Percentiles rank a stretch among this genome's conserved stretches.
Evolutionary conservation across 2,797 vertebrate species (phyloP).

Genomic region (Benthosema pterotum): DNA sequence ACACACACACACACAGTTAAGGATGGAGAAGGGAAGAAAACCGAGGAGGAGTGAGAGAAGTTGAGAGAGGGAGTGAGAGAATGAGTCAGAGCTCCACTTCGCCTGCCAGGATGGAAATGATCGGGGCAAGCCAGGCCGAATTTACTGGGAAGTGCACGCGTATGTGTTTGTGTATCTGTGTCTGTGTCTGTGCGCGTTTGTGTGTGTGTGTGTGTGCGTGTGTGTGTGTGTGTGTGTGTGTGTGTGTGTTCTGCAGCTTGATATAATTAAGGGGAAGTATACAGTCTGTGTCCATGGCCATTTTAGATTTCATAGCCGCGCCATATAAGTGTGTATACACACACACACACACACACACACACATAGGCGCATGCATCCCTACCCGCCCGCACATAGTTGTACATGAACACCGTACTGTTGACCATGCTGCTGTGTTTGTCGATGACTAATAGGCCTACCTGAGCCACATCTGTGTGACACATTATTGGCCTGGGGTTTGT

Average conservation of each 20-base stretch:
- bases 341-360: conserved; percentile 14
- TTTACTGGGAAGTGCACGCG: conserved; percentile 37
- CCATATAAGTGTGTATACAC: conserved; percentile 35
- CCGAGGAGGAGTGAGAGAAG: conserved; percentile 1
- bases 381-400: neutral
- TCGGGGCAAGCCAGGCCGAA: conserved; percentile 55
- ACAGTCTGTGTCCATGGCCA: conserved; percentile 44
- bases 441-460: neutral
- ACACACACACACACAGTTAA: neutral
- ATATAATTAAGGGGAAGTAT: conserved; percentile 70
- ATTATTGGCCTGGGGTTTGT: conserved; percentile 44
- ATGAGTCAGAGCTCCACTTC: conserved; percentile 69
- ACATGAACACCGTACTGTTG: neutral
- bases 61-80: conserved; percentile 28
- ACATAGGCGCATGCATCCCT: conserved; percentile 7
- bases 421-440: neutral
- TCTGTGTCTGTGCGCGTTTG: conserved; percentile 36
- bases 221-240: no score
- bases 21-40: conserved; percentile 15
- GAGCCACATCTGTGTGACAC: neutral
- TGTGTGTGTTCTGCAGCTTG: conserved; percentile 69
- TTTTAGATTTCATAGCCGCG: conserved; percentile 43
- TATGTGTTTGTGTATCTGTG: conserved; percentile 29
- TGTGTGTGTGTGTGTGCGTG: conserved; percentile 16
- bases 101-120: conserved; percentile 71